phyloP scores from a whole-genome alignment of 2,888 invertebrate genomes.

The Dascillus cervinus region DNA sequence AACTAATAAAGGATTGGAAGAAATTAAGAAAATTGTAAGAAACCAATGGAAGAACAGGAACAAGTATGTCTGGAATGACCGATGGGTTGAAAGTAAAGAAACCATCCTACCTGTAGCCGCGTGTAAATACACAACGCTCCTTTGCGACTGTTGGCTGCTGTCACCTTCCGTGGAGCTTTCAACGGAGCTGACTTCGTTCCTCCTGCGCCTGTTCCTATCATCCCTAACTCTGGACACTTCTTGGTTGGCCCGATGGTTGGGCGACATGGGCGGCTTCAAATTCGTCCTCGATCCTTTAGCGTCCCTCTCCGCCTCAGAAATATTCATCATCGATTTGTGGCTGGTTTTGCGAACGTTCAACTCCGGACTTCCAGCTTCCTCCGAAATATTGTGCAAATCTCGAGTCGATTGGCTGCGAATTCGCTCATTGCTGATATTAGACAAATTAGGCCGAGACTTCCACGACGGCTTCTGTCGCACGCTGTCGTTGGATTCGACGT shows the following conservation, averaged over 20 bases:
- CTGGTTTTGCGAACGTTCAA: constrained; percentile 30
- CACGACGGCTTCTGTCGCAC: constrained; percentile 28
- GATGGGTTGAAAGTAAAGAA: constrained; percentile 1
- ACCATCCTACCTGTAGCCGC: constrained; percentile 62
- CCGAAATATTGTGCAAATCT: constrained; percentile 53
- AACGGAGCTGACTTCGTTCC: constrained; percentile 48
- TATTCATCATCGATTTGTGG: constrained; percentile 37
- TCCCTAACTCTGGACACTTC: constrained; percentile 40
- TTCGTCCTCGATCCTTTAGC: constrained; percentile 29
- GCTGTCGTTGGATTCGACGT: constrained; percentile 63
- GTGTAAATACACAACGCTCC: constrained; percentile 77
- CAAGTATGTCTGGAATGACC: neutral
- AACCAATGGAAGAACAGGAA: neutral
- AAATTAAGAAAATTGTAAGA: constrained; percentile 3
- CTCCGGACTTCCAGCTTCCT: constrained; percentile 29
- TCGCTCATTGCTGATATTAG: constrained; percentile 16
- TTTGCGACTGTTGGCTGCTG: constrained; percentile 71
- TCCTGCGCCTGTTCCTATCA: constrained; percentile 38
- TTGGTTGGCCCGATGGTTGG: constrained; percentile 28
- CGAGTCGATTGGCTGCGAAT: constrained; percentile 37
- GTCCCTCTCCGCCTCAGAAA: constrained; percentile 30
- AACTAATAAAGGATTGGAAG: constrained; percentile 1
- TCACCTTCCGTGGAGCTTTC: constrained; percentile 69
- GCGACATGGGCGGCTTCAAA: constrained; percentile 39
- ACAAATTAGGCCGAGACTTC: constrained; percentile 22